Evolutionary conservation across 2,797 vertebrate species (phyloP), one percentile per base, ranked within the genome.

Genomic region (Margarornis squamiger): DNA sequence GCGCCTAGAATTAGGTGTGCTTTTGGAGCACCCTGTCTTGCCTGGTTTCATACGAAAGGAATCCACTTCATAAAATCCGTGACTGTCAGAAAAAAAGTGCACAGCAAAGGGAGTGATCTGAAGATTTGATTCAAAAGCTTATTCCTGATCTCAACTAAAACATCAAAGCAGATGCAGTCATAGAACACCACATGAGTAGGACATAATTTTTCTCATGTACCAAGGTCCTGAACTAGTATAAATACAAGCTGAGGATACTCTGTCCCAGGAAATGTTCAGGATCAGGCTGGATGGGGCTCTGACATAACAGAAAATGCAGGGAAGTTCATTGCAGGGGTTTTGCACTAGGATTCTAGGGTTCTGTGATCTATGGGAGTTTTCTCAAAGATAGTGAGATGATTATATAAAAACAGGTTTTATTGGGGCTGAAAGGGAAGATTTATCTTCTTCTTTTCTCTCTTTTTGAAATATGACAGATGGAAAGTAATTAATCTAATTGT

Each of bases 401-500:
- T 30, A 22, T 6, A 38, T 63, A 39, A 62, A 51, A 41, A 0
- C 2, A 8, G 5, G 2, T 71, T 84, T 54, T 67, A 32, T 4
- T 84, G 4, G 20, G 29, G 21, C 24, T 34, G 22, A 82, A 83
- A 83, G 8, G 26, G 26, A 84, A 67, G 7, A 2, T 78, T n/a
- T 66, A 3, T 67, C 46, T 77, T 63, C 22, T 57, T 72, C 21
- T 73, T 91, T 65, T 83, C 2, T 86, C 7, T 63, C 11, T 51
- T 62, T 58, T 71, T 41, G 38, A 80, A 90, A 83, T 41, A 59
- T 16, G 38, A 52, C 29, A 70, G 38, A 45, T 73, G 55, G 46
- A 80, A 73, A 83, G 9, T 46, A 88, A 81, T 78, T 63, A 63
- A 61, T 86, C 41, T 83, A 88, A 65, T 39, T 80, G 9, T 73